These are phyloP conservation scores for Aphrophora alni DNA, from an alignment of 2,888 invertebrate genomes.

Conservation along the genomic window DNA sequence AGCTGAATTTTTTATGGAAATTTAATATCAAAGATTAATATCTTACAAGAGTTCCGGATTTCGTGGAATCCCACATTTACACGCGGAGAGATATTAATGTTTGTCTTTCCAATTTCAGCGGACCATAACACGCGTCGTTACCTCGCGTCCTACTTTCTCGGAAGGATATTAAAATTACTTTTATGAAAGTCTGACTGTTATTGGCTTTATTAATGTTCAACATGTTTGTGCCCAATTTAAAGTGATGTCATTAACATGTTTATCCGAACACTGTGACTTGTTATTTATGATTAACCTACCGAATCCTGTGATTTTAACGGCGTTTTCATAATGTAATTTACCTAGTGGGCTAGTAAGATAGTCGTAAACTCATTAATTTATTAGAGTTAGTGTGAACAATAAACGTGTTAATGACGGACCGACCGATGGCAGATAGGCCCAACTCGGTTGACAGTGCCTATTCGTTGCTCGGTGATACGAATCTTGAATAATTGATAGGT, in stretches of 20 bases:
- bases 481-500: slow-evolving; percentile 37
- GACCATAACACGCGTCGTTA: too few relatives aligned
- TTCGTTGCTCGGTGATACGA: slow-evolving; percentile 29
- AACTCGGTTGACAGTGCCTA: slow-evolving; percentile 21
- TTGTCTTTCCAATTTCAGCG: not conserved
- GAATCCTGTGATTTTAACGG: not conserved
- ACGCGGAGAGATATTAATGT: not conserved
- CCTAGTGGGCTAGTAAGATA: not conserved
- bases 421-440: slow-evolving; percentile 23
- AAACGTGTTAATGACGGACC: not conserved
- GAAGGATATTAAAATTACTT: not conserved
- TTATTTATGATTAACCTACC: not conserved
- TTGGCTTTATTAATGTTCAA: too few relatives aligned
- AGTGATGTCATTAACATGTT: not conserved
- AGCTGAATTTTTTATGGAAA: not conserved
- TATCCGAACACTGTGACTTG: not conserved
- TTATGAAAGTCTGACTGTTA: not conserved
- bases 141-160: not conserved
- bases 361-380: not conserved
- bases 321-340: not conserved
- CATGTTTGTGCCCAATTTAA: not conserved
- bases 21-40: slow-evolving; percentile 3
- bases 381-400: not conserved
- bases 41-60: not conserved
- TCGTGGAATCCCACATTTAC: not conserved